Conservation (phyloP, 2,113 vertebrate genomes). For the Phalacrocorax brasilianus region DNA sequence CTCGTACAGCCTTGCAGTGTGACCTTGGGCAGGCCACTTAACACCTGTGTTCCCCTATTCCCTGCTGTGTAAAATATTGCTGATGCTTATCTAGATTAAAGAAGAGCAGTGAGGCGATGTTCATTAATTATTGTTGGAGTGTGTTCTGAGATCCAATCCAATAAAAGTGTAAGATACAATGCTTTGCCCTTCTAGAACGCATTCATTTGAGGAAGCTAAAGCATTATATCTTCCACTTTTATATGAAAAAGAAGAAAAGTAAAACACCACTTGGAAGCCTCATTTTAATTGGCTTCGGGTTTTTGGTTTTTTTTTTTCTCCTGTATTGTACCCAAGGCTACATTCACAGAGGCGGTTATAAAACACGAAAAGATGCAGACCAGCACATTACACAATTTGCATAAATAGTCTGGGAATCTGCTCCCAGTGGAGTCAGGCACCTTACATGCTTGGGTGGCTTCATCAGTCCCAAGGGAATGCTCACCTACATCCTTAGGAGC, state of each 20-base stretch:
- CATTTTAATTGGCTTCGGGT: not conserved
- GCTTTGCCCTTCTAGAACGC: slow-evolving; percentile 19
- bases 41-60: not conserved
- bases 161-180: not conserved
- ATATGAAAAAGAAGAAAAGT: not conserved
- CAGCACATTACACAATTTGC: not conserved
- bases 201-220: not conserved
- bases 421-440: not conserved
- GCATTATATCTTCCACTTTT: not conserved
- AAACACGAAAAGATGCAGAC: not conserved
- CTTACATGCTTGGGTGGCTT: not conserved
- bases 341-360: not conserved
- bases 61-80: slow-evolving; percentile 40
- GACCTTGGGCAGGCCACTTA: slow-evolving; percentile 37
- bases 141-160: not conserved
- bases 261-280: not conserved
- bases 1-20: not conserved
- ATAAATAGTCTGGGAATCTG: not conserved
- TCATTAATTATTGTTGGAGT: slow-evolving; percentile 49
- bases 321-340: not conserved
- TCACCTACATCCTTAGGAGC: not conserved
- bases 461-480: not conserved
- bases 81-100: slow-evolving; percentile 49
- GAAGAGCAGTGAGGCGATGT: not conserved
- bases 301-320: not conserved